These are phyloP conservation scores for Parotocinclus haroldoi DNA, from an alignment of 2,797 vertebrate species.

Conservation along the genomic window DNA sequence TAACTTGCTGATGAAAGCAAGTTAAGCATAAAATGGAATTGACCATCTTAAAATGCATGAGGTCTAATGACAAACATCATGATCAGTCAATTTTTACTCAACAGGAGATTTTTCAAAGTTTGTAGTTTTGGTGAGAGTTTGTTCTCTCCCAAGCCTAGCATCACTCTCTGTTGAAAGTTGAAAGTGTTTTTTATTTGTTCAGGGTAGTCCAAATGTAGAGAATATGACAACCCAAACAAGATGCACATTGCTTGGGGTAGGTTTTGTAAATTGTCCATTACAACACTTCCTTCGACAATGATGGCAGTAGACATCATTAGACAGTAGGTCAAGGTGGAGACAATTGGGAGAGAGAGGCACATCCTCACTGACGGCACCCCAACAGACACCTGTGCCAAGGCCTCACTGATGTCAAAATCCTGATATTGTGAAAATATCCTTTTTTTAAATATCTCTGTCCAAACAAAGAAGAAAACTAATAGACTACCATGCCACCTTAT, in stretches of 20 bases:
- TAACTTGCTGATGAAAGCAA: background rate
- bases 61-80: conserved; percentile 1
- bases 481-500: conserved; percentile 9
- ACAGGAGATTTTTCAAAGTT: background rate
- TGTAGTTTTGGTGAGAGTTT: background rate
- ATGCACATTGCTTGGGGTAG: conserved; percentile 4
- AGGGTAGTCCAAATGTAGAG: conserved; percentile 3
- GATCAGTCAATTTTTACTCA: background rate
- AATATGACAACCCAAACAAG: conserved; percentile 8
- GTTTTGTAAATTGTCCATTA: conserved; percentile 8
- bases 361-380: conserved; percentile 18
- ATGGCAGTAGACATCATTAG: conserved; percentile 29
- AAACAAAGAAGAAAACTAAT: conserved; percentile 25
- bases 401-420: conserved; percentile 19
- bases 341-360: conserved; percentile 10
- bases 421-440: background rate
- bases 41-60: background rate
- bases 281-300: conserved; percentile 31
- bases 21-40: background rate
- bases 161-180: background rate
- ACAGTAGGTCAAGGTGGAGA: conserved; percentile 21
- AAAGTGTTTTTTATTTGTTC: background rate
- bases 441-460: background rate
- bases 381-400: conserved; percentile 20
- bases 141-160: background rate